Evolutionary conservation across 2,113 vertebrate species (phyloP).

Genomic region (Thalassarche chlororhynchos): DNA sequence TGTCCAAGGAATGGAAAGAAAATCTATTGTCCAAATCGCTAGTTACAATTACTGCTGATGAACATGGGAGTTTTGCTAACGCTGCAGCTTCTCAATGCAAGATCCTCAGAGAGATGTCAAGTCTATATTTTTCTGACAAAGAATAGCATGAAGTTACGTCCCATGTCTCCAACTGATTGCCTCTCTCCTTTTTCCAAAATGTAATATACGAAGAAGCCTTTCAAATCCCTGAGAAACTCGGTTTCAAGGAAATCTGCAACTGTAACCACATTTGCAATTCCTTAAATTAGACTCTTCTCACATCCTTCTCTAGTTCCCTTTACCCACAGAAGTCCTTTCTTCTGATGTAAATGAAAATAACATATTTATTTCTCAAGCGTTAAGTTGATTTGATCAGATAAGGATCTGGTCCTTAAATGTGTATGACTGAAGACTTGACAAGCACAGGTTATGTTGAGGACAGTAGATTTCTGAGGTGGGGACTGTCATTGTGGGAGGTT

Average conservation of each 20-base stretch:
- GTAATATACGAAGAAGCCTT: neutral
- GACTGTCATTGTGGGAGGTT: neutral
- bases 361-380: neutral
- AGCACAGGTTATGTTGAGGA: neutral
- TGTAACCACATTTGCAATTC: neutral
- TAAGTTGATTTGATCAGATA: neutral
- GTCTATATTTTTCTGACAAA: neutral
- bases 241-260: neutral
- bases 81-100: neutral
- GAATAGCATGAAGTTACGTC: neutral
- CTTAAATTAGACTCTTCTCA: neutral
- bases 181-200: neutral
- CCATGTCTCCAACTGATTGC: neutral
- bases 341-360: neutral
- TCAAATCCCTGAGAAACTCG: neutral
- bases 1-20: neutral
- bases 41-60: neutral
- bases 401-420: neutral
- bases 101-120: neutral
- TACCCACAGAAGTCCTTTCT: neutral
- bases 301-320: neutral
- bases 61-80: neutral
- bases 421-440: neutral
- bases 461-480: neutral
- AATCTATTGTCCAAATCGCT: neutral